Percentiles rank a stretch among this genome's conserved stretches.
These are phyloP conservation scores for Cactoblastis cactorum DNA, from an alignment of 2,888 invertebrate species.

Conservation along the genomic window DNA sequence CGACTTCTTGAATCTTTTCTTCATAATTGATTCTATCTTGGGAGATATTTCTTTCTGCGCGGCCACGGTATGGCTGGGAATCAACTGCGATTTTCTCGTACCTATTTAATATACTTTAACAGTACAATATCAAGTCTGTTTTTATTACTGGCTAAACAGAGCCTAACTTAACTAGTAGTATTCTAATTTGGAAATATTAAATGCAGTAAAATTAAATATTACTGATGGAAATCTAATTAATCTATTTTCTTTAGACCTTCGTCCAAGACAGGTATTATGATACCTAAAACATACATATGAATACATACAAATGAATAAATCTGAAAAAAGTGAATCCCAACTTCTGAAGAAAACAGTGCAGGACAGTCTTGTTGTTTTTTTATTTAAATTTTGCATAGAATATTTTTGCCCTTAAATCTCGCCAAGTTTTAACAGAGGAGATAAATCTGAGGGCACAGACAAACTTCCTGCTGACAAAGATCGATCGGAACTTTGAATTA, in stretches of 20 bases:
- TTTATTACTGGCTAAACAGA: background rate
- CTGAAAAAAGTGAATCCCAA: background rate
- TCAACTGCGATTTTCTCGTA: slow-evolving; percentile 3
- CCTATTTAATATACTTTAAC: no score
- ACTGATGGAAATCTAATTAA: no score
- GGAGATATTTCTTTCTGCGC: slow-evolving; percentile 30
- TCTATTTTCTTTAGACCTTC: no score
- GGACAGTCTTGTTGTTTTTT: no score
- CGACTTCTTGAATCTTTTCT: slow-evolving; percentile 33
- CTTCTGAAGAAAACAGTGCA: no score
- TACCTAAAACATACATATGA: no score
- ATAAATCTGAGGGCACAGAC: slow-evolving; percentile 23
- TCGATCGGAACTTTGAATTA: slow-evolving; percentile 32
- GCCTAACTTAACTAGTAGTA: background rate
- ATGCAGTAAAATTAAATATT: no score
- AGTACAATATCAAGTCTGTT: no score
- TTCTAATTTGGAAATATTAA: no score
- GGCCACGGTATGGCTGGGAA: slow-evolving; percentile 14
- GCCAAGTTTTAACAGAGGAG: slow-evolving; percentile 14
- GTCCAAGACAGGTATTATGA: no score
- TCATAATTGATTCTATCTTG: slow-evolving; percentile 35
- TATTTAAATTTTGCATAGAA: background rate
- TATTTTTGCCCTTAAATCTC: background rate
- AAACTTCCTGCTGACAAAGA: slow-evolving; percentile 29
- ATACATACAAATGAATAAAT: no score